Evolutionary conservation across 2,888 invertebrate species (phyloP), one percentile per base, ranked within the genome.

Genomic region (Oegoconia quadripuncta): DNA sequence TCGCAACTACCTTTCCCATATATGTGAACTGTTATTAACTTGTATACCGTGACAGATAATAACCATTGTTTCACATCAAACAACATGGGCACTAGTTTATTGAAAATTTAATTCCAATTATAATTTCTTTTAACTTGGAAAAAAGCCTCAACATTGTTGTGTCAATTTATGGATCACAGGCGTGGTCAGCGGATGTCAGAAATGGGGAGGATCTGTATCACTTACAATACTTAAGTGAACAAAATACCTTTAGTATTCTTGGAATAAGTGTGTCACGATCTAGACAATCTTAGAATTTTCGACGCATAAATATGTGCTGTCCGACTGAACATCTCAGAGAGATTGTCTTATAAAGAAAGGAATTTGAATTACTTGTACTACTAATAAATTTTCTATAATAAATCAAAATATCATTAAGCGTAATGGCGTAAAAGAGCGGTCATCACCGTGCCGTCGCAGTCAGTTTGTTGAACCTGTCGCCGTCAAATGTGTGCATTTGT

Each of bases 381-480:
- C n/a, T n/a, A n/a, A 31, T 38, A 33, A 34, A 69, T 70, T 75
- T 68, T 71, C 59, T 68, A 68, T 67, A 73, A 71, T 74, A 70
- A 73, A 74, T 69, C 64, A 70, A 71, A 77, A 74, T 62, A 75
- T 65, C 60, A 75, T 77, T 74, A 75, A 58, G 61, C 59, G 62
- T 76, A 71, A 74, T 76, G 71, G 72, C 64, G 73, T 75, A 75
- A 77, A 75, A 67, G 68, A 63, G 67, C 62, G 68, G 60, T 65
- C 66, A 70, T 65, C 71, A 67, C 60, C 56, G 65, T 61, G 55
- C 64, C 60, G 59, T 64, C 60, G 64, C 55, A 66, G 71, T 75
- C 76, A 79, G 82, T 80, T 84, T 80, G 76, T 81, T 82, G 84
- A 83, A 80, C 83, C 74, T 78, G 72, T 68, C 67, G 69, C 67